Evolutionary conservation across 2,888 invertebrate genomes (phyloP), one percentile per base, ranked within the genome.

Genomic region (Macroteleia sp.): DNA sequence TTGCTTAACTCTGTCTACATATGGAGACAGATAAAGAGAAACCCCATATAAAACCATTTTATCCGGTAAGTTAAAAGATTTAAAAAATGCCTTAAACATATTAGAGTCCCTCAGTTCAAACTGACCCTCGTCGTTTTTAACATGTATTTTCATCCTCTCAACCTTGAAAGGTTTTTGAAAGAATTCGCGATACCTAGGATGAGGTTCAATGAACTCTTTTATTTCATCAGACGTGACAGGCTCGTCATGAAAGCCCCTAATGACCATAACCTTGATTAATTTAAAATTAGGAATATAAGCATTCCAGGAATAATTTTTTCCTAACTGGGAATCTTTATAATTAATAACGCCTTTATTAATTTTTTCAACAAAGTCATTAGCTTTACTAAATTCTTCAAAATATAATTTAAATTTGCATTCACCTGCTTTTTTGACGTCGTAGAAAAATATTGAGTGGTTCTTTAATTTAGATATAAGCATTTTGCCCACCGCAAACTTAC

Each of bases 61-160:
- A 5, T 39, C 36, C 1, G 50, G 62, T 9, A 62, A 4, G 12
- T 10, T 3, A 39, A 9, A 19, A 1, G 62, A 16, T 14, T 2
- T 25, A 12, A 62, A 62, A 50, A 22, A 50, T 0, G 50, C 50
- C 16, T 39, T 62, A 12, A 39, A 62, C 14, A 50, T n/a, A 22
- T 62, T 19, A 4, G 46, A 12, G 6, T 42, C 32, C 12, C 6
- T 10, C 4, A 30, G 8, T 2, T 12, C 19, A 12, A 6, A 25
- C 10, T 41, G 6, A 1, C 57, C 57, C 2, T 41, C 17, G 4
- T 42, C 57, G 0, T 42, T 20, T n/a, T 3, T 42, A 0, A 12
- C 19, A 25, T 25, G 25, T 6, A 25, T 6, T 56, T 39, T 56
- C 42, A 57, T 19, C 44, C 44, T 57, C 30, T 57, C 57, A 2